phyloP scores from a whole-genome alignment of 2,113 vertebrate species.

The Isichthys henryi region DNA sequence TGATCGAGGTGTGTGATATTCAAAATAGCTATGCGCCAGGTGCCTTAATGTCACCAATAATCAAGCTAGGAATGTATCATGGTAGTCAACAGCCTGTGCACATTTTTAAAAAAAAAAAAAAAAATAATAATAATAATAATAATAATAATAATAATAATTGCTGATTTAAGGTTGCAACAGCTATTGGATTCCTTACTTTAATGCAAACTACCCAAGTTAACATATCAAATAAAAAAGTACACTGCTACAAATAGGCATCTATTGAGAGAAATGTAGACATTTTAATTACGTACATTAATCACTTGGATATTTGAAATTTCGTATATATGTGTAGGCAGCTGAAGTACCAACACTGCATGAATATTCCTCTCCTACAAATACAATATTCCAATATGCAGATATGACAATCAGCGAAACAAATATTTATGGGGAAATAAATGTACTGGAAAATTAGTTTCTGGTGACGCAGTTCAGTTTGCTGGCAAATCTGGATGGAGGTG shows the following conservation, averaged over 20 bases:
- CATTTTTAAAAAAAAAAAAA: neutral
- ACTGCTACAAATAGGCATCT: neutral
- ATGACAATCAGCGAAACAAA: constrained; percentile 59
- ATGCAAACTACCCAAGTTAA: neutral
- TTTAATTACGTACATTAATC: neutral
- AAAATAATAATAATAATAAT: neutral
- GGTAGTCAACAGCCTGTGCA: neutral
- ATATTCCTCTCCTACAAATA: neutral
- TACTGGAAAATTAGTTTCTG: constrained; percentile 53
- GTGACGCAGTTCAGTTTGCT: constrained; percentile 55
- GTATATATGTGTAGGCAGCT: neutral
- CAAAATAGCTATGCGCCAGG: neutral
- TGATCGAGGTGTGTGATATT: neutral
- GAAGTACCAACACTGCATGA: neutral
- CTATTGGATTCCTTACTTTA: neutral
- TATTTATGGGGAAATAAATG: constrained; percentile 62
- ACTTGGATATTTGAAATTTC: neutral
- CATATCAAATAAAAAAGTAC: neutral
- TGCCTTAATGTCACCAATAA: neutral
- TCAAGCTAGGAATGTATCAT: neutral
- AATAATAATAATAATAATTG: neutral
- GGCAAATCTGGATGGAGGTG: constrained; percentile 37
- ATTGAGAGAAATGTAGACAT: neutral
- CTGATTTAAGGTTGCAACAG: neutral
- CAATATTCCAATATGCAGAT: constrained; percentile 44